Percentiles rank a stretch among this genome's conserved stretches.
Conservation (phyloP, 2,888 invertebrate species). For the Hermodice carunculata region DNA sequence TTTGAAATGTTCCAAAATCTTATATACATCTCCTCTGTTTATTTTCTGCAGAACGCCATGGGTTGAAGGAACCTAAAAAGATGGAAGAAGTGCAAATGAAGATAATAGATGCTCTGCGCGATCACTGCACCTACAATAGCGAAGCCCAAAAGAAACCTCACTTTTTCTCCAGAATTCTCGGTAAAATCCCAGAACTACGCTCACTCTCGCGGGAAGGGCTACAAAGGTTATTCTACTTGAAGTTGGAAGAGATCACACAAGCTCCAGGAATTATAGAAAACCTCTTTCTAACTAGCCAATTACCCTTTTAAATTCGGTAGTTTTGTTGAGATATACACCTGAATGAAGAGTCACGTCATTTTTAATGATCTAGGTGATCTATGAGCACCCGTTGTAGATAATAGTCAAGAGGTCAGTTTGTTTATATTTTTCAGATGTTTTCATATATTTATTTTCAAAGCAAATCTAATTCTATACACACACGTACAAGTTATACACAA, state of each 20-base stretch:
- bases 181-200: slow-evolving; percentile 92
- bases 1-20: too few relatives aligned
- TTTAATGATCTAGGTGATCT: too few relatives aligned
- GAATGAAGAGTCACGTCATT: too few relatives aligned
- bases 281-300: slow-evolving; percentile 90
- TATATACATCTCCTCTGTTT: too few relatives aligned
- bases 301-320: slow-evolving; percentile 85
- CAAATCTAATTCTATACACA: too few relatives aligned
- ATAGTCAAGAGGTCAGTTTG: too few relatives aligned
- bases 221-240: slow-evolving; percentile 93
- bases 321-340: too few relatives aligned
- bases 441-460: too few relatives aligned
- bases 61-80: slow-evolving; percentile 89
- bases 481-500: too few relatives aligned
- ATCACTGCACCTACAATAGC: slow-evolving; percentile 94
- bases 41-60: slow-evolving; percentile 85
- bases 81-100: slow-evolving; percentile 97
- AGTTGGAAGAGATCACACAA: slow-evolving; percentile 90
- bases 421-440: too few relatives aligned
- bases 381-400: too few relatives aligned
- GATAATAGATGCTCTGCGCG: slow-evolving; percentile 93
- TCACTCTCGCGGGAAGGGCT: slow-evolving; percentile 93
- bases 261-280: slow-evolving; percentile 94
- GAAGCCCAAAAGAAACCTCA: slow-evolving; percentile 91
- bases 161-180: slow-evolving; percentile 92